Evolutionary conservation across 1,140 invertebrate genomes (phyloP).

Genomic region (Drosophila hydei): DNA sequence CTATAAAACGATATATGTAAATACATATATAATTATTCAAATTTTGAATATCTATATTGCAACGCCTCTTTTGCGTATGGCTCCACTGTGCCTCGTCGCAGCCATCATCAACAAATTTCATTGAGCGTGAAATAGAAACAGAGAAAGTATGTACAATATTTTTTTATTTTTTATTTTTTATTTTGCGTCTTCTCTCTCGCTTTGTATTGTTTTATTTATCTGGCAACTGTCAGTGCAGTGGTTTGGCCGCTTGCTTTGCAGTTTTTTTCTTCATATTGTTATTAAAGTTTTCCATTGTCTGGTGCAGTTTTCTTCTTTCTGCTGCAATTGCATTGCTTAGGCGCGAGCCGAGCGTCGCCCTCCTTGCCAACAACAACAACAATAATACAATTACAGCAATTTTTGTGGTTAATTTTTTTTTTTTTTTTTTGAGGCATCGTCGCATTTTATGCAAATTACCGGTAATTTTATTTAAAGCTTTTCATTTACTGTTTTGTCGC

Average conservation of each 20-base stretch:
- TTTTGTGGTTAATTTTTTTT: conserved; percentile 67
- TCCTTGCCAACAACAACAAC: conserved; percentile 17
- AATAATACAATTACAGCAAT: conserved; percentile 41
- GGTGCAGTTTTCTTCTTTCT: conserved; percentile 65
- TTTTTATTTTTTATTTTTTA: conserved; percentile 43
- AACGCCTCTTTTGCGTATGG: too few species aligned
- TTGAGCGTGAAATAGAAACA: conserved; percentile 84
- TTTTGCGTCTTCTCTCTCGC: conserved; percentile 23
- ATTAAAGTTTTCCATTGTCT: conserved; percentile 77
- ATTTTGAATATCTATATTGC: neutral
- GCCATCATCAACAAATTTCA: conserved; percentile 82
- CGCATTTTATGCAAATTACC: conserved; percentile 74
- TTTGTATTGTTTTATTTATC: conserved; percentile 50
- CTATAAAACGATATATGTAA: neutral
- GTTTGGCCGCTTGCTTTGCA: conserved; percentile 42
- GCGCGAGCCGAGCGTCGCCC: conserved; percentile 41
- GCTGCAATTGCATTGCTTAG: conserved; percentile 44
- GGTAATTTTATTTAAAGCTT: conserved; percentile 70
- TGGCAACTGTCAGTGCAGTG: conserved; percentile 44
- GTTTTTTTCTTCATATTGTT: conserved; percentile 52
- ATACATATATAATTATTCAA: neutral
- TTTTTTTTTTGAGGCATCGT: conserved; percentile 32
- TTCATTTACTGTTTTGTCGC: conserved; percentile 78
- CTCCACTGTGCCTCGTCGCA: conserved; percentile 20
- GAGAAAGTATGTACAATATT: conserved; percentile 82